Base-by-base conservation (phyloP, 2,888 invertebrate species). In the Drosophila demipolita region DNA sequence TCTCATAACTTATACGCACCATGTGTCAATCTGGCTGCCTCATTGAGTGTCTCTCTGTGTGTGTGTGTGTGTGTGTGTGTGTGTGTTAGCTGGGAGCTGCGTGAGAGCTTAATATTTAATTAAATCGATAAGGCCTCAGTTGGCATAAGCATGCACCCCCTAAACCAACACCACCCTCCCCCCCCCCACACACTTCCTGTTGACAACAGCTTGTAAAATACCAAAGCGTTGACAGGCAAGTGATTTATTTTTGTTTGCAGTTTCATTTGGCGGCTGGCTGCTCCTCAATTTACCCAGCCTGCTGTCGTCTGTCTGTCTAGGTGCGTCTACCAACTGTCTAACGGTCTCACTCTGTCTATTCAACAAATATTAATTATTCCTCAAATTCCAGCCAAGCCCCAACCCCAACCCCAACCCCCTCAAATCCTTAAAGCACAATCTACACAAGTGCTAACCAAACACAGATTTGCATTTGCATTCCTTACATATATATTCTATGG, bases 161-260 rank as follows among this genome's bases (percentile, higher is more conserved):
- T 26, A 42, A 1, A 9, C 35, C 3, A 42, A 3, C 42, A 7
- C 5, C 50, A 29, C n/a, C 53, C 5, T 15, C 38, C 29, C 26
- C 32, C n/a, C 33, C 32, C 26, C n/a, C 49, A 40, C 3, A 0
- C 50, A 4, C 0, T 1, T 0, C 7, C 15, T 53, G 62, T 65
- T 83, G 84, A 82, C 79, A 87, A 75, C 84, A 78, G 85, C 79
- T 82, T 87, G 83, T 84, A 79, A 82, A 84, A 82, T 82, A 65
- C 68, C 71, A 87, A 68, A 66, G 61, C 70, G 82, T 63, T 75
- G 87, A 84, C 85, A 83, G 87, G 53, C 63, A 62, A 72, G 76
- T 84, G 83, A 83, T 84, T 83, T 83, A 83, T 87, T 87, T 87
- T 73, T 87, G 85, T 76, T 62, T 78, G 83, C 68, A 75, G 78